Conservation (phyloP, 2,888 invertebrate species). For the Tinea pellionella region DNA sequence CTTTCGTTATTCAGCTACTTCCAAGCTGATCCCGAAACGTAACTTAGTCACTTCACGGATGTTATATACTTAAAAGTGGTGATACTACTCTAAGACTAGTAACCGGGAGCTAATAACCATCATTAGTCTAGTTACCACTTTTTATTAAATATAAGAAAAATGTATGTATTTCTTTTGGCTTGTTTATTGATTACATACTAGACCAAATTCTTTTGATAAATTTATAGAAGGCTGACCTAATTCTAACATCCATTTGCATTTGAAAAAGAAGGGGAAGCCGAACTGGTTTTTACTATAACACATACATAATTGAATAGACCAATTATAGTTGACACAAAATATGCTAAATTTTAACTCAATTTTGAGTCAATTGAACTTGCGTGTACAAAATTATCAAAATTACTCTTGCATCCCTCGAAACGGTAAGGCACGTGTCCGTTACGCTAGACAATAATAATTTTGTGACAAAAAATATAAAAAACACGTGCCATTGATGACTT, state of each 20-base stretch:
- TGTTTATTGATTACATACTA: too few relatives aligned
- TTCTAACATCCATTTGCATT: background rate
- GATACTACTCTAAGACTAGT: too few relatives aligned
- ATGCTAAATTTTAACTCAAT: background rate
- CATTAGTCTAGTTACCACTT: too few relatives aligned
- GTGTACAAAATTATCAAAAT: constrained; percentile 1
- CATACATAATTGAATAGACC: background rate
- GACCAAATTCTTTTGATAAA: too few relatives aligned
- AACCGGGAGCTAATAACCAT: too few relatives aligned
- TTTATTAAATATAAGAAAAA: too few relatives aligned
- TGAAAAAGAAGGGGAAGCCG: background rate
- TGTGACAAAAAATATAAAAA: background rate
- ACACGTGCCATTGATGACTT: constrained; percentile 10
- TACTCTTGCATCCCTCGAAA: background rate
- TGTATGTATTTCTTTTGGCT: too few relatives aligned
- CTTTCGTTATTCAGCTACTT: too few relatives aligned
- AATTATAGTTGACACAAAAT: constrained; percentile 1
- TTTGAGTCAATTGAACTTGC: background rate
- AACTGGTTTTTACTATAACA: background rate
- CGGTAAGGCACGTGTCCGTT: constrained; percentile 9
- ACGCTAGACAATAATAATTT: background rate
- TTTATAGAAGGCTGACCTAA: background rate
- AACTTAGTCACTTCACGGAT: too few relatives aligned
- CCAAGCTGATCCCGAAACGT: too few relatives aligned
- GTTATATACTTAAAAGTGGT: too few relatives aligned